Base-by-base conservation (phyloP, 2,113 vertebrate species). In the Tetrax tetrax region DNA sequence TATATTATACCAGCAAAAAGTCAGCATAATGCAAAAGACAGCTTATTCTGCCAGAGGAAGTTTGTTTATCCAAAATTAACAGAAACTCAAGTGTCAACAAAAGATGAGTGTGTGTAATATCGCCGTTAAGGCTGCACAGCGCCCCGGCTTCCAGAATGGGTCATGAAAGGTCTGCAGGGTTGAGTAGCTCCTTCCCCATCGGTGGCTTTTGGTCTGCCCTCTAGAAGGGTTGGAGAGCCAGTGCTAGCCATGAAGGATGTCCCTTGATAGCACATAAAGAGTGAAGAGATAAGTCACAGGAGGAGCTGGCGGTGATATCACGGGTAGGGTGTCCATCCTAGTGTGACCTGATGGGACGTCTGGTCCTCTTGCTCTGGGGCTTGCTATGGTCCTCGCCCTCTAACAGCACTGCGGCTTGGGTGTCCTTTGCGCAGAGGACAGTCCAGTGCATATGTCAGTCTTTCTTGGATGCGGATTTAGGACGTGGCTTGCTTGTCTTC, bases 11-110 rank as follows among this genome's bases (percentile, higher is more conserved):
- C 74, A 95, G 91, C 65, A 84, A 76, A 69, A 87, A 94, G 74
- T 89, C 89, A 89, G 89, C 80, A 68, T 41, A 78, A 89, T 45
- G 80, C 81, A 82, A 82, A 95, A 94, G 69, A 29, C 43, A 89
- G 77, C 41, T 91, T 64, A 60, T 79, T 92, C 89, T 96, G 89
- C 69, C 56, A 37, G 51, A 90, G 64, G 43, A 80, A 87, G 60
- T 76, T 80, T 86, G 83, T 79, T 95, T 91, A 87, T 72, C 29
- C 81, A 1, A 95, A 91, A 94, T 72, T 68, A 82, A 89, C 11
- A 7, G 61, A 89, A 95, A n/a, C 12, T 51, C 20, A 83, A 92
- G 57, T 60, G 72, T 70, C 16, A 11, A 87, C 72, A 77, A 27
- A 90, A 63, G 83, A 57, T 25, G 68, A 95, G n/a, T n/a, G 6